These are phyloP conservation scores for Neoaliturus tenellus DNA, from an alignment of 2,888 invertebrate species.

Conservation along the genomic window DNA sequence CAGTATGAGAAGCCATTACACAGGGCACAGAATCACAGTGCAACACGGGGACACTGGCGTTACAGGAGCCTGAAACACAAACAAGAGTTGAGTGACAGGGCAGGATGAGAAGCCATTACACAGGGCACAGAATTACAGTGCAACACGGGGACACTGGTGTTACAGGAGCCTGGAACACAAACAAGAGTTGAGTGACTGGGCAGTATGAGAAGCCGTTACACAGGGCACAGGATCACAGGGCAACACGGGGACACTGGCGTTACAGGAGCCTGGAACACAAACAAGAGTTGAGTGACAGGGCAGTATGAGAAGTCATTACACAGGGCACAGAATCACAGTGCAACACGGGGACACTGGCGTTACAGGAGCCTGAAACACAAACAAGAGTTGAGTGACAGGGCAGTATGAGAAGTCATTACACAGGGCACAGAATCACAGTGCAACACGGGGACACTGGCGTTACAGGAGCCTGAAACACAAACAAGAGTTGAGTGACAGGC, in stretches of 20 bases:
- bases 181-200: conserved; percentile 62
- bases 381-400: conserved; percentile 62
- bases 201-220: conserved; percentile 68
- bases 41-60: conserved; percentile 60
- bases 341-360: conserved; percentile 60
- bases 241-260: conserved; percentile 60
- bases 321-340: conserved; percentile 58
- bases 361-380: conserved; percentile 41
- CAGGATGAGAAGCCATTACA: conserved; percentile 68
- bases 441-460: conserved; percentile 60
- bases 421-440: conserved; percentile 58
- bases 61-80: conserved; percentile 41
- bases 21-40: conserved; percentile 58
- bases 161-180: conserved; percentile 42
- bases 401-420: conserved; percentile 68
- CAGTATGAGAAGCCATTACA: conserved; percentile 68
- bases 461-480: conserved; percentile 41
- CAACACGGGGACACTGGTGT: conserved; percentile 60
- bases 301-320: conserved; percentile 68
- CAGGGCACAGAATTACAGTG: conserved; percentile 58
- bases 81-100: not conserved
- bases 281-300: not conserved
- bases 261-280: conserved; percentile 42
- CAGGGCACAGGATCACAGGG: conserved; percentile 58
- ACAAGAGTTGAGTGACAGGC: conserved; percentile 44